Base-by-base conservation (phyloP, 2,888 invertebrate species). In the Pammene fasciana region DNA sequence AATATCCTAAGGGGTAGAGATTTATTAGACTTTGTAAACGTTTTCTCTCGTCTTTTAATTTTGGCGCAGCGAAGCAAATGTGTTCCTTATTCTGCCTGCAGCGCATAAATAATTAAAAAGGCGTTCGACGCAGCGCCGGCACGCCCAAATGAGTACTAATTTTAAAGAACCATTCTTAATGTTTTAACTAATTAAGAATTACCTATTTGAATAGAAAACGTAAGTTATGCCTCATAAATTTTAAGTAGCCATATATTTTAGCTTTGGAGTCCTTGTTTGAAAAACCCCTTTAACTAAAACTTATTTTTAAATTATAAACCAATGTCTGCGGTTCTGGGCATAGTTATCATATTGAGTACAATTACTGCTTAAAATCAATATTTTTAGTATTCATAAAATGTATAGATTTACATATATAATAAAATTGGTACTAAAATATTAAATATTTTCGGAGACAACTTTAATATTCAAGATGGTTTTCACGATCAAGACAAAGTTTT, bases 41-140 rank as follows among this genome's bases (percentile, higher is more conserved):
- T 46, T 61, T 43, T 72, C 62, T 65, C 56, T 68, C 78, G 78
- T 76, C 71, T 79, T 80, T 82, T 81, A 80, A 82, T 80, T 86
- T 86, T 87, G 81, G 80, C 85, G 84, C 85, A 86, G 79, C 79
- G 82, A 80, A 79, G 79, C 79, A 77, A 82, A 80, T 80, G 79
- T 82, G 83, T 85, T 88, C 80, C 82, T 85, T 84, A 85, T 85
- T 86, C 86, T 84, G 86, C 80, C 85, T 88, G 87, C 86, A 87
- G 86, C 82, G 85, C 83, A 86, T 88, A 87, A 87, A 88, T 87
- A 88, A 89, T 89, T 89, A 87, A 88, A 83, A 78, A 85, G 86
- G 80, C 84, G 84, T 87, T 87, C 85, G 82, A 85, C 82, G 84
- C 82, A 83, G 83, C 82, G 75, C 74, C 76, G 78, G 74, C 78